Base-by-base conservation (phyloP, 1,140 invertebrate genomes). In the Zaprionus tsacasi region DNA sequence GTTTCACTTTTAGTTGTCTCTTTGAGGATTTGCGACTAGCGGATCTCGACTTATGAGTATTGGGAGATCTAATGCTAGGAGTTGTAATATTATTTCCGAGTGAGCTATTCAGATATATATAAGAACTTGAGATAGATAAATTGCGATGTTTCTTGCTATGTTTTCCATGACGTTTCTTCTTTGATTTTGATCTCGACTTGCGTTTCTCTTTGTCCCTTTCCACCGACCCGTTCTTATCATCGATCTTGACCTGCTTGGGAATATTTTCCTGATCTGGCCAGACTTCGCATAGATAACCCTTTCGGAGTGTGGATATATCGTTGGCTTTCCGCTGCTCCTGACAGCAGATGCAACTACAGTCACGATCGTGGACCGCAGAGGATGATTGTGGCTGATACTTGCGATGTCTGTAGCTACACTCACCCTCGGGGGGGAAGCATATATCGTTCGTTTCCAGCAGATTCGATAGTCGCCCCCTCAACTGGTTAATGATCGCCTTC, bases 401-500 rank as follows among this genome's bases (percentile, higher is more conserved):
- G 7, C 57, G 36, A 12, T 12, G 13, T 12, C 45, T 61, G 63
- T 73, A 59, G 43, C 61, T 50, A 25, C 35, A 36, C 1, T 60
- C 70, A 12, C 30, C 25, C 36, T 81, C 78, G 0, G 33, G 52
- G 3, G 48, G 36, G 27, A 72, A 81, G n/a, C 54, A 59, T 0
- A 8, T 6, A 6, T 65, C 70, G 6, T 36, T 6, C 0, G 17
- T 25, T 0, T 55, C 36, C 1, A 55, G 36, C 21, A 86, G 52
- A 59, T 70, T 40, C 1, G 54, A 15, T 2, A 86, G 57, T 0
- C 66, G 48, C 6, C 52, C 40, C n/a, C 82, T 60, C 13, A 86
- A 33, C 25, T 81, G 58, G 0, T 6, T 27, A 1, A 86, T 72
- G 21, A 86, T 86, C 48, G 70, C 59, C 4, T 60, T 63, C 52